phyloP scores from a whole-genome alignment of 1,140 invertebrate genomes.

The Drosophila mayri region DNA sequence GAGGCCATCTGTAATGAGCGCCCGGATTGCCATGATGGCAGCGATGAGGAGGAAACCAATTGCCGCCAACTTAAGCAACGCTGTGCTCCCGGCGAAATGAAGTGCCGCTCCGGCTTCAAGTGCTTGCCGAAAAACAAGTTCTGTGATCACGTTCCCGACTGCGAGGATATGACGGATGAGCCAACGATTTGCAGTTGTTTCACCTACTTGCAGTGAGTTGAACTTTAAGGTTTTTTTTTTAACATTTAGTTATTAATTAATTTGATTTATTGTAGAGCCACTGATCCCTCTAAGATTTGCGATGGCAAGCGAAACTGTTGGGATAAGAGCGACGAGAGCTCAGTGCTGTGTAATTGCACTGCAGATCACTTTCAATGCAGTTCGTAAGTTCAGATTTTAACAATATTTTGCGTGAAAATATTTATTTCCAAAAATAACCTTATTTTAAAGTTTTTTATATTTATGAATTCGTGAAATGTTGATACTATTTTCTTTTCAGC shows the following conservation, averaged over 20 bases:
- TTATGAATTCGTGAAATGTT: neutral
- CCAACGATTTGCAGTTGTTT: slow-evolving; percentile 88
- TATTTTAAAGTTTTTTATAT: too few species aligned
- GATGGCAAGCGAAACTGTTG: slow-evolving; percentile 92
- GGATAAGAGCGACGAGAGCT: slow-evolving; percentile 92
- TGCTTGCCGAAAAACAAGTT: slow-evolving; percentile 90
- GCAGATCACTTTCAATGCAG: slow-evolving; percentile 85
- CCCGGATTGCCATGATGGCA: slow-evolving; percentile 89
- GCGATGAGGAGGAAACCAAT: slow-evolving; percentile 87
- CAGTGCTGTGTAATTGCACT: slow-evolving; percentile 88
- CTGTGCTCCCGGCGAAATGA: slow-evolving; percentile 86
- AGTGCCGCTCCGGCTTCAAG: slow-evolving; percentile 87
- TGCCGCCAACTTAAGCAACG: slow-evolving; percentile 82
- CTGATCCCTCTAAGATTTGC: slow-evolving; percentile 89
- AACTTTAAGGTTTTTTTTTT: neutral
- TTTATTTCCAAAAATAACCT: too few species aligned
- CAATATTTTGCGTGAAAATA: too few species aligned
- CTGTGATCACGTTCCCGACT: slow-evolving; percentile 89
- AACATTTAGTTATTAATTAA: neutral
- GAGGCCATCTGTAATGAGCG: slow-evolving; percentile 89
- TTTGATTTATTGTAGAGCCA: slow-evolving; percentile 83
- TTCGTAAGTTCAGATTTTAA: slow-evolving; percentile 75
- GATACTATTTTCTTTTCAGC: slow-evolving; percentile 19
- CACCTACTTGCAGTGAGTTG: slow-evolving; percentile 87
- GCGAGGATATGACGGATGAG: slow-evolving; percentile 90